Conservation (phyloP, 2,888 invertebrate genomes). For the Nipponacmea schrenckii region DNA sequence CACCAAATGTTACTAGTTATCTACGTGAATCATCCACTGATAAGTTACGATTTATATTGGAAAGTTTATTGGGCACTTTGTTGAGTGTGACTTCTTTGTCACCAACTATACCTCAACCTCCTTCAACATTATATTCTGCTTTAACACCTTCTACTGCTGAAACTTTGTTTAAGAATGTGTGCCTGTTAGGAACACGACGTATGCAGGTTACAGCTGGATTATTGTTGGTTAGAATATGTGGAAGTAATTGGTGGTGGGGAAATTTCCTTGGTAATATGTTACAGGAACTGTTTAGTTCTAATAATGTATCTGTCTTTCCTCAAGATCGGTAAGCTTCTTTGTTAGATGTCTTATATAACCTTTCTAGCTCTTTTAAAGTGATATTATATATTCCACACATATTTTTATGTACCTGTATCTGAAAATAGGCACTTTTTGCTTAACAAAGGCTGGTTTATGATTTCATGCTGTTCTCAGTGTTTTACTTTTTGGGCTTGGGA, state of each 20-base stretch:
- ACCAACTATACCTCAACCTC: conserved; percentile 67
- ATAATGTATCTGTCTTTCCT: conserved; percentile 82
- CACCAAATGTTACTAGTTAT: conserved; percentile 67
- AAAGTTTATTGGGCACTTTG: conserved; percentile 84
- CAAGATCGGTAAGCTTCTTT: conserved; percentile 78
- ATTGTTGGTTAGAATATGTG: conserved; percentile 81
- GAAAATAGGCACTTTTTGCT: neutral
- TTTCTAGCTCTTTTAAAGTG: neutral
- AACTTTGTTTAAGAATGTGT: conserved; percentile 78
- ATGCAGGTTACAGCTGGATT: conserved; percentile 74
- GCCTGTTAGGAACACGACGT: conserved; percentile 82
- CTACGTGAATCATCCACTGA: conserved; percentile 78
- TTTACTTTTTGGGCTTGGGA: too few species aligned
- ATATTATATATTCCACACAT: neutral
- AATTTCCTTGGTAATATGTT: conserved; percentile 86
- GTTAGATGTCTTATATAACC: neutral
- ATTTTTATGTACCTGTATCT: neutral
- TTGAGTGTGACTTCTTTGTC: conserved; percentile 68
- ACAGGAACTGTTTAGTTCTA: conserved; percentile 80
- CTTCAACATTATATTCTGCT: conserved; percentile 52
- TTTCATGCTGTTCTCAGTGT: too few species aligned
- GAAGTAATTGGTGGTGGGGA: conserved; percentile 88
- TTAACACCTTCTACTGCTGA: conserved; percentile 67
- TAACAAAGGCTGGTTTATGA: too few species aligned
- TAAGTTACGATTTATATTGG: conserved; percentile 83